A percentile compares a stretch with the other conserved stretches of the same genome.
phyloP scores from a whole-genome alignment of 2,113 vertebrate species.

The Cairina moschata region DNA sequence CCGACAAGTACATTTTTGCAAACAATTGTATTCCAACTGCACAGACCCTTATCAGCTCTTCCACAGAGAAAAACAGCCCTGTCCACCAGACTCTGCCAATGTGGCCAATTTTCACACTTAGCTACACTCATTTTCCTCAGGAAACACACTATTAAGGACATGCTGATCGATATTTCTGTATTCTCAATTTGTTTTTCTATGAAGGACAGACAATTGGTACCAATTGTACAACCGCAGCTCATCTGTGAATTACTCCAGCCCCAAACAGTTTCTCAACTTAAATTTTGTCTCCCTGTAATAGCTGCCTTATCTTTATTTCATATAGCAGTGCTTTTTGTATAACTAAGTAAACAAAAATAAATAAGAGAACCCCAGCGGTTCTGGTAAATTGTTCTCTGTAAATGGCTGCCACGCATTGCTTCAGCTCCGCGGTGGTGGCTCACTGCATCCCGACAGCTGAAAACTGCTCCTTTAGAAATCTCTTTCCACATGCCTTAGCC shows the following conservation, averaged over 20 bases:
- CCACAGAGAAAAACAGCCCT: background rate
- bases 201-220: background rate
- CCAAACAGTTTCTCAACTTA: background rate
- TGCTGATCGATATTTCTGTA: background rate
- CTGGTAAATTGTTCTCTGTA: background rate
- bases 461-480: conserved; percentile 29
- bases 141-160: background rate
- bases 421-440: background rate
- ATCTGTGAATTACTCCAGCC: background rate
- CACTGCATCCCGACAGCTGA: background rate
- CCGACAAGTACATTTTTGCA: background rate
- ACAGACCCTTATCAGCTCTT: background rate
- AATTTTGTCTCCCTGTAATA: background rate
- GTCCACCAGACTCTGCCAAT: background rate
- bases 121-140: background rate
- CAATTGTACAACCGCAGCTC: background rate
- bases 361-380: background rate
- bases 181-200: background rate
- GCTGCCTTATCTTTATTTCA: background rate
- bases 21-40: background rate
- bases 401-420: background rate
- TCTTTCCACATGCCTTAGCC: conserved; percentile 4
- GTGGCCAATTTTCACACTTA: background rate
- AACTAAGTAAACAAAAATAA: background rate
- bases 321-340: background rate